Evolutionary conservation across 2,888 invertebrate genomes (phyloP), one percentile per base, ranked within the genome.

Genomic region (Epinotia demarniana): DNA sequence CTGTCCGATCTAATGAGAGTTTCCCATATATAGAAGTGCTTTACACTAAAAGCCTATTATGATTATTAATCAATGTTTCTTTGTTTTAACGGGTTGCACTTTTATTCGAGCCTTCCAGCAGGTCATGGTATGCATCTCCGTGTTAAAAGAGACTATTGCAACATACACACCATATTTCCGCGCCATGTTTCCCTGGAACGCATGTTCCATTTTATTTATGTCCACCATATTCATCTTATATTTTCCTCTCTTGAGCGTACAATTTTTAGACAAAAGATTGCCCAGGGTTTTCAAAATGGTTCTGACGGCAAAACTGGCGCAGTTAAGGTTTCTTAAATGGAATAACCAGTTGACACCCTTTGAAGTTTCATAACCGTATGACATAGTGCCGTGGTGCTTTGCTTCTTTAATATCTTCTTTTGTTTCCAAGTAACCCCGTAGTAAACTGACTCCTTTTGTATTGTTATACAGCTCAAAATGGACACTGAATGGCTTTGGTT

Each of bases 181-280:
- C 1, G 66, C 53, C 49, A 53, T 66, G 0, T 16, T 55, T 0
- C 53, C 66, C 0, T 66, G 53, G 18, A 66, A 5, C 4, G 53
- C 66, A n/a, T 66, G 66, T 2, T 53, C 66, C 5, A 66, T 1
- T 16, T 27, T 66, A 33, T 55, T 66, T 0, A 66, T n/a, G 13
- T 66, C 66, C 13, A 66, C 33, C 49, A 12, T 66, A 18, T n/a
- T 33, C 1, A 66, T 66, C 18, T 66, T 18, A 23, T 66, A 66
- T 18, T 1, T 55, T 12, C 66, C 53, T 55, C 33, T 55, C 23
- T 53, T 66, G 4, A 66, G 5, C 66, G 13, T n/a, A 9, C 66
- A 66, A 0, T 53, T 66, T 18, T 12, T 11, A 55, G 33, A 18
- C 33, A 11, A 66, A n/a, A n/a, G n/a, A n/a, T n/a, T 53, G 2